Evolutionary conservation across 2,113 vertebrate genomes (phyloP), one percentile per base, ranked within the genome.

Genomic region (Eulemur rufifrons): DNA sequence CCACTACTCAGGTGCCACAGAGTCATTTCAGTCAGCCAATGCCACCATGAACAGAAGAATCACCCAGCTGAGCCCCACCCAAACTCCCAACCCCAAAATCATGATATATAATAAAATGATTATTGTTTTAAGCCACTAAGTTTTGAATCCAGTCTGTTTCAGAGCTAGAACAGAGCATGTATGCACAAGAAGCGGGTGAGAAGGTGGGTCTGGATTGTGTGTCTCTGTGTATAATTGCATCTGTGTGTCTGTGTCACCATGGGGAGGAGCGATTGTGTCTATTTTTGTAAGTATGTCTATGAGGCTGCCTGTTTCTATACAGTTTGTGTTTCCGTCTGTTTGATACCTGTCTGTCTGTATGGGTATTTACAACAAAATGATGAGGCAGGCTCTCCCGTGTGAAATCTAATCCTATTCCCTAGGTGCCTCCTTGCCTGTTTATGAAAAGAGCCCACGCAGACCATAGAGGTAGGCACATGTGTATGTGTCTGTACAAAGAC

Each of bases 41-140:
- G 1, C 17, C 12, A 0, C 0, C 11, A 42, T 25, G 56, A 37
- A 42, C 42, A 2, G 1, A 50, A 34, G 18, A 32, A 39, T 9
- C 63, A 32, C 10, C 20, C 76, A 42, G 27, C 73, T 25, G 18
- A 47, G 29, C 54, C 34, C 64, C 1, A 8, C 18, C 25, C n/a
- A 39, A 17, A 42, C 11, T 78, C 37, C 7, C 29, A 34, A 45
- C 34, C 56, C 54, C 1, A 3, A 50, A 14, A 17, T n/a, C 64
- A 21, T 0, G 2, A 66, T 17, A 29, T 42, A 2, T 9, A 4
- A 50, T n/a, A 14, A 73, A 34, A 45, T 1, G 12, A 37, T 59
- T 61, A 25, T 82, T 73, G 78, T 42, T 7, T 50, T 8, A 42
- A 59, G 69, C 3, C 18, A 32, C 61, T 8, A 23, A 32, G 56